Evolutionary conservation across 2,888 invertebrate species (phyloP).

Genomic region (Bugulina stolonifera): DNA sequence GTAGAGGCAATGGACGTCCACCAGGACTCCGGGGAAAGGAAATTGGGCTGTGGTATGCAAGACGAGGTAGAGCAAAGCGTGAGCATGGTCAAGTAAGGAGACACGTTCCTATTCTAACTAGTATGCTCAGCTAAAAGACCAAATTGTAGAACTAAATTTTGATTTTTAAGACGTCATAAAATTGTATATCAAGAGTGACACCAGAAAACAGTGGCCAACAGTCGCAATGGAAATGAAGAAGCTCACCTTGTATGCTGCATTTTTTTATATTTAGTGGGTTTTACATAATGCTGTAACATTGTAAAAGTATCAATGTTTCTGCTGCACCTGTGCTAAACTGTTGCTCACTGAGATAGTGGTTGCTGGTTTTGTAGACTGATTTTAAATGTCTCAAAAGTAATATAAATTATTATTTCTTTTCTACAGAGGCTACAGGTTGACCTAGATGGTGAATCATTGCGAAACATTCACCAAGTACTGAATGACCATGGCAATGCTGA

Average conservation of each 20-base stretch:
- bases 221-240: no score
- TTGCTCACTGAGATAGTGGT: not conserved
- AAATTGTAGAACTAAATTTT: no score
- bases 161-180: no score
- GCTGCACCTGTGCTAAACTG: not conserved
- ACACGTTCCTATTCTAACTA: no score
- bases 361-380: not conserved
- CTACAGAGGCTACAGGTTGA: not conserved
- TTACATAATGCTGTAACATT: no score
- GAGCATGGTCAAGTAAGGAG: slow-evolving; percentile 8
- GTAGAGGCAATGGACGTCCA: slow-evolving; percentile 33
- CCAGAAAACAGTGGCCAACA: not conserved
- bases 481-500: not conserved
- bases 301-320: not conserved
- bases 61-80: slow-evolving; percentile 31
- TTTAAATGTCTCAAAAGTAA: not conserved
- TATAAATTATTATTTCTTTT: not conserved
- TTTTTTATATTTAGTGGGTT: not conserved
- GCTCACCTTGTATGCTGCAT: not conserved
- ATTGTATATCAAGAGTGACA: no score
- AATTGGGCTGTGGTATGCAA: slow-evolving; percentile 47
- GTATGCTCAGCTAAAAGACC: no score
- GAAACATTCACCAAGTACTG: not conserved
- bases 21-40: slow-evolving; percentile 40
- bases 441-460: not conserved